Conservation (phyloP, 2,113 vertebrate genomes). For the Microcebus murinus region DNA sequence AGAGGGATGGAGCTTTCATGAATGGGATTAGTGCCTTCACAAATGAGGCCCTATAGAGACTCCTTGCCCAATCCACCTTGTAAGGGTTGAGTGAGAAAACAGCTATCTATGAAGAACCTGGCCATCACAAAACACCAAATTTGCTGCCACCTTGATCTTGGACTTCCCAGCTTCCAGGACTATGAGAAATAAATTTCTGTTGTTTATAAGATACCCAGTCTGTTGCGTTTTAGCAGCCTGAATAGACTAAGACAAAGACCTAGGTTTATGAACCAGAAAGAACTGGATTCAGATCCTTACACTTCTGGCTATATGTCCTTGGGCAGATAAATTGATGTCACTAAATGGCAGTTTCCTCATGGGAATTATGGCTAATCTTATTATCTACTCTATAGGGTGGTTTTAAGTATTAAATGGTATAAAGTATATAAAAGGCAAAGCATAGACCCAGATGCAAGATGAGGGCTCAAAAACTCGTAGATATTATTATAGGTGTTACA, state of each 20-base stretch:
- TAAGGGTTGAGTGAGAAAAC: neutral
- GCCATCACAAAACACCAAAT: neutral
- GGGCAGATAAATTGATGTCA: neutral
- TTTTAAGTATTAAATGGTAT: neutral
- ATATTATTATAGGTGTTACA: neutral
- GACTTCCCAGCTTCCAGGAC: neutral
- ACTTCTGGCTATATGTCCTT: neutral
- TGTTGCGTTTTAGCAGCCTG: neutral
- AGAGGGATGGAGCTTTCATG: rapidly evolving
- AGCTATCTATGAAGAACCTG: neutral
- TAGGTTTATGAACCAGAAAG: neutral
- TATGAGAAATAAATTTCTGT: no score
- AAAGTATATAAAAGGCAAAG: neutral
- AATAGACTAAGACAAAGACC: neutral
- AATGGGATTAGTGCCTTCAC: neutral
- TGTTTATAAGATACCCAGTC: neutral
- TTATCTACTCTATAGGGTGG: neutral
- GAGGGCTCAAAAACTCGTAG: neutral
- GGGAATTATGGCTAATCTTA: neutral
- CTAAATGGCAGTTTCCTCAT: neutral
- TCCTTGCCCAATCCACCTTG: neutral
- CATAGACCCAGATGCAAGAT: neutral
- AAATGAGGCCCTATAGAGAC: neutral
- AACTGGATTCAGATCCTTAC: neutral
- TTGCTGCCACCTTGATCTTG: neutral